Conservation (phyloP, 2,888 invertebrate genomes). For the Byasa hedistus region DNA sequence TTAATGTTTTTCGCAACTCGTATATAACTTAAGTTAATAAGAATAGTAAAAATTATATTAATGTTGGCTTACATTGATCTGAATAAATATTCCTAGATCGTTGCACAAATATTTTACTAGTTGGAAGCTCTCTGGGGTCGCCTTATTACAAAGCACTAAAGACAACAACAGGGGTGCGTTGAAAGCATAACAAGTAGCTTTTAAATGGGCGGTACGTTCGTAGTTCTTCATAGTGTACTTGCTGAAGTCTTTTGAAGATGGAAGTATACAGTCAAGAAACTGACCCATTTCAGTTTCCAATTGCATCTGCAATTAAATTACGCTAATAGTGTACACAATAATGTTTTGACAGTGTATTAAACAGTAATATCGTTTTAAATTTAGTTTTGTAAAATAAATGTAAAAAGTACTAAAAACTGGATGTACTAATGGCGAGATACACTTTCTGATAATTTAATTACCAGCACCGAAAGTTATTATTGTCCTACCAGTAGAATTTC, state of each 20-base stretch:
- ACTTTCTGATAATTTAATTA: too few relatives aligned
- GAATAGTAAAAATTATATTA: neutral
- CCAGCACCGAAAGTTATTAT: too few relatives aligned
- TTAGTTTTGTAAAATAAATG: too few relatives aligned
- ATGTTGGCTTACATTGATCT: constrained; percentile 85
- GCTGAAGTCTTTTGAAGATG: neutral
- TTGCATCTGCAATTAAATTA: constrained; percentile 5
- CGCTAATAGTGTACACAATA: neutral
- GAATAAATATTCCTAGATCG: constrained; percentile 94
- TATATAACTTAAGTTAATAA: neutral
- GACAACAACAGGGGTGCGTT: constrained; percentile 69
- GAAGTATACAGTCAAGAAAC: neutral
- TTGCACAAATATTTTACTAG: constrained; percentile 88
- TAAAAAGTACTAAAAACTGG: too few relatives aligned
- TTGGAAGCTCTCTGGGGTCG: constrained; percentile 83
- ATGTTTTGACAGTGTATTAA: neutral
- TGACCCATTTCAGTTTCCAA: constrained; percentile 9
- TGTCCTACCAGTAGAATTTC: too few relatives aligned
- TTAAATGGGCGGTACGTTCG: neutral
- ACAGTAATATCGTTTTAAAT: neutral
- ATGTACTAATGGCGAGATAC: too few relatives aligned
- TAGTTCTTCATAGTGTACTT: constrained; percentile 16
- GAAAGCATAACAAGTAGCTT: constrained; percentile 12
- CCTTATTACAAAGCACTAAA: constrained; percentile 86
- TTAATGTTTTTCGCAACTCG: neutral